Evolutionary conservation across 2,888 invertebrate genomes (phyloP).

Genomic region (Nesidiocoris tenuis): DNA sequence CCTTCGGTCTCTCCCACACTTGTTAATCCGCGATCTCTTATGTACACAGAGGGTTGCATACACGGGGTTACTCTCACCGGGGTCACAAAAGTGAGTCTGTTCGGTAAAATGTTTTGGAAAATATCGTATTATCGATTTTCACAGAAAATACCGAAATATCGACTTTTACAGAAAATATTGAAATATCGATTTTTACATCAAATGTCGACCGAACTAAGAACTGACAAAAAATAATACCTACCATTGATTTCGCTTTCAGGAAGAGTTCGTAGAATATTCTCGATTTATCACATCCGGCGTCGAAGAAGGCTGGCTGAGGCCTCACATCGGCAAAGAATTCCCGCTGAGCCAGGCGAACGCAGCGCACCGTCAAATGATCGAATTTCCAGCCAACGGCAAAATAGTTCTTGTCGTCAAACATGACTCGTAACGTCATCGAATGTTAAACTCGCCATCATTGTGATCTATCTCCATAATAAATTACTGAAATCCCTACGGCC

Average conservation of each 20-base stretch:
- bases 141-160: too few relatives aligned
- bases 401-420: constrained; percentile 16
- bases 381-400: constrained; percentile 28
- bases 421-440: neutral
- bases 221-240: neutral
- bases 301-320: constrained; percentile 55
- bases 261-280: constrained; percentile 55
- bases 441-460: neutral
- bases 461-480: too few relatives aligned
- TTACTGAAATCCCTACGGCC: too few relatives aligned
- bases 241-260: constrained; percentile 51
- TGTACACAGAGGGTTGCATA: constrained; percentile 55
- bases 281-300: constrained; percentile 55
- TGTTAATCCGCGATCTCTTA: constrained; percentile 55
- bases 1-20: constrained; percentile 50
- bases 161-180: too few relatives aligned
- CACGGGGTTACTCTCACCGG: constrained; percentile 53
- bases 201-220: too few relatives aligned
- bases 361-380: constrained; percentile 53
- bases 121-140: neutral
- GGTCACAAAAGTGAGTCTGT: constrained; percentile 48
- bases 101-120: neutral
- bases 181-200: too few relatives aligned
- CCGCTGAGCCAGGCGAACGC: constrained; percentile 54
- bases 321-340: constrained; percentile 55